These are phyloP conservation scores for Cinara cedri DNA, from an alignment of 2,888 invertebrate species.

Conservation along the genomic window DNA sequence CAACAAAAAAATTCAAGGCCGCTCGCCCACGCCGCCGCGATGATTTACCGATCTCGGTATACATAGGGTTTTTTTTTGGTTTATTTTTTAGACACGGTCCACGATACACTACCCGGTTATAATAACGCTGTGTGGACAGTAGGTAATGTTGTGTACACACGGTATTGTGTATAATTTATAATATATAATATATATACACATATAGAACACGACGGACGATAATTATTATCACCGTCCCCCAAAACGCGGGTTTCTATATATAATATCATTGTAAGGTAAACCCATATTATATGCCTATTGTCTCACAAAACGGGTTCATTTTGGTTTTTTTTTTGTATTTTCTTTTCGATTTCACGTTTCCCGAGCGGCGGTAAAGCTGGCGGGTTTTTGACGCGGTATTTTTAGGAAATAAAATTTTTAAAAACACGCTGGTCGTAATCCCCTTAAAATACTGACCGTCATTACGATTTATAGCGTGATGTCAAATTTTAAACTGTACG, in stretches of 20 bases:
- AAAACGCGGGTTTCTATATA: no score
- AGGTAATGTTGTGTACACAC: slow-evolving; percentile 12
- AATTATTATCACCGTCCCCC: slow-evolving; percentile 32
- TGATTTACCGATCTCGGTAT: slow-evolving; percentile 50
- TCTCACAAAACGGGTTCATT: slow-evolving; percentile 37
- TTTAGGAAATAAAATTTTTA: no score
- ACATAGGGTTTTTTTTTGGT: not conserved
- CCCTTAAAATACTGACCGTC: no score
- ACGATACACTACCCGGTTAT: slow-evolving; percentile 2
- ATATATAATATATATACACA: not conserved
- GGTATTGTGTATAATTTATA: not conserved
- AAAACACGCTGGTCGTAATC: no score
- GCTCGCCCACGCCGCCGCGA: slow-evolving; percentile 50
- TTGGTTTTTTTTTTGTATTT: slow-evolving; percentile 15
- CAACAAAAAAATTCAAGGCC: slow-evolving; percentile 54
- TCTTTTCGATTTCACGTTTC: no score
- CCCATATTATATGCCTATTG: no score
- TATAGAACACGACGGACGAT: slow-evolving; percentile 2
- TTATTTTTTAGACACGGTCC: slow-evolving; percentile 54
- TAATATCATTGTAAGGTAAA: no score
- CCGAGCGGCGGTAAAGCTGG: no score
- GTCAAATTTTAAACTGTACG: no score
- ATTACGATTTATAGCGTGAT: no score
- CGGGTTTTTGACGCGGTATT: no score
- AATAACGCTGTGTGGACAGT: no score